Conservation (phyloP, 2,113 vertebrate species). For the Recurvirostra avosetta region DNA sequence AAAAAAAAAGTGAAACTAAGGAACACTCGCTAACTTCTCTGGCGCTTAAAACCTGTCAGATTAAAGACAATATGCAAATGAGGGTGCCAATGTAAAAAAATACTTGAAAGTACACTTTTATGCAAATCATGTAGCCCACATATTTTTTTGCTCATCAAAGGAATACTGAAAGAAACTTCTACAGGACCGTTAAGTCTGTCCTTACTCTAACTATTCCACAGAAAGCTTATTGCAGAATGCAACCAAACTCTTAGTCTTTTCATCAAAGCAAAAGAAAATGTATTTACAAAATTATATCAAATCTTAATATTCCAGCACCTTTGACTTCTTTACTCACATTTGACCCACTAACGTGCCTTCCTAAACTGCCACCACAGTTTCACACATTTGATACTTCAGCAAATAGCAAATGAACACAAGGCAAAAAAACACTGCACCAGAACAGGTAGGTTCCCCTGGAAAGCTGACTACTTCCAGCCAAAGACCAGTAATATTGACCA, state of each 20-base stretch:
- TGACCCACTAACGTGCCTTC: not conserved
- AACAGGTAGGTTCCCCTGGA: not conserved
- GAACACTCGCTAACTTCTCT: not conserved
- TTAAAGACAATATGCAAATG: conserved; percentile 3
- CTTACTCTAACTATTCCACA: not conserved
- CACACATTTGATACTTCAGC: not conserved
- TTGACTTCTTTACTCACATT: not conserved
- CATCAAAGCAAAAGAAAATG: not conserved
- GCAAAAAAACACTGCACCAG: not conserved
- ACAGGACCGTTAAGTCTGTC: not conserved
- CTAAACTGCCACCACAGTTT: not conserved
- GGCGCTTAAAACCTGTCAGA: not conserved
- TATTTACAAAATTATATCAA: not conserved
- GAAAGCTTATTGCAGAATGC: not conserved
- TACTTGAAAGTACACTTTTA: not conserved
- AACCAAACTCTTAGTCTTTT: not conserved
- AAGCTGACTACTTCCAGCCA: not conserved
- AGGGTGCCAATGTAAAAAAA: not conserved
- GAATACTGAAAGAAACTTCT: not conserved
- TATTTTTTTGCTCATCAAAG: conserved; percentile 4
- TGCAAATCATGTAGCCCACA: not conserved
- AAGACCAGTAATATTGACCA: fast-evolving
- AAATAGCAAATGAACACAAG: not conserved
- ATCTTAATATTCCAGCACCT: not conserved
- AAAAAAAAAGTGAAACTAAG: not conserved